Evolutionary conservation across 2,113 vertebrate genomes (phyloP), one percentile per base, ranked within the genome.

Genomic region (Okapia johnstoni): DNA sequence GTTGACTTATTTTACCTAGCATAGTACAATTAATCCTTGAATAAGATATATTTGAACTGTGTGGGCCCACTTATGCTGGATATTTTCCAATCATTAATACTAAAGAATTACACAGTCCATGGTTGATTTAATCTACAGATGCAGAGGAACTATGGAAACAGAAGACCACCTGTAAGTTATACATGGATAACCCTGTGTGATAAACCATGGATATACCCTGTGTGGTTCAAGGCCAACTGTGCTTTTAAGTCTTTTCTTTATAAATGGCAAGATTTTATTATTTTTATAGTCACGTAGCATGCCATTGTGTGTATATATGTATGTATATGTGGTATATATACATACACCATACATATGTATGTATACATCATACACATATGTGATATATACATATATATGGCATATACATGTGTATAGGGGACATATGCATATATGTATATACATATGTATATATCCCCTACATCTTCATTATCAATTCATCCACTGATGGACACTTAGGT

Each of bases 371-470:
- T 36, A 70, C 10, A 11, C 17, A 36, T 23, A 70, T 23, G 63
- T 6, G 19, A 70, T 70, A 70, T 33, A 80, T 33, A 11, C 10
- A 21, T 80, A 30, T 70, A 5, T 61, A 28, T 30, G 52, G 10
- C 2, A 12, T 25, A 73, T 40, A 11, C 36, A 36, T 57, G 25
- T 57, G 36, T 40, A 23, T 73, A 5, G 4, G 5, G 52, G 52
- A 16, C 14, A 66, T n/a, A 21, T 0, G 0, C 66, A 40, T 36
- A 40, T 73, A n/a, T 0, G 3, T 52, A 21, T 21, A 52, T 33
- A 23, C 19, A 54, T 26, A 13, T 76, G 40, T 43, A 76, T n/a
- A 14, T n/a, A 81, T 36, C 33, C 33, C 11, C 33, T n/a, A n/a
- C 2, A n/a, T 81, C 79, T 14, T 54, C 30, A n/a, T 81, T 3